Evolutionary conservation across 2,888 invertebrate genomes (phyloP), one percentile per base, ranked within the genome.

Genomic region (Ephialtes manifestator): DNA sequence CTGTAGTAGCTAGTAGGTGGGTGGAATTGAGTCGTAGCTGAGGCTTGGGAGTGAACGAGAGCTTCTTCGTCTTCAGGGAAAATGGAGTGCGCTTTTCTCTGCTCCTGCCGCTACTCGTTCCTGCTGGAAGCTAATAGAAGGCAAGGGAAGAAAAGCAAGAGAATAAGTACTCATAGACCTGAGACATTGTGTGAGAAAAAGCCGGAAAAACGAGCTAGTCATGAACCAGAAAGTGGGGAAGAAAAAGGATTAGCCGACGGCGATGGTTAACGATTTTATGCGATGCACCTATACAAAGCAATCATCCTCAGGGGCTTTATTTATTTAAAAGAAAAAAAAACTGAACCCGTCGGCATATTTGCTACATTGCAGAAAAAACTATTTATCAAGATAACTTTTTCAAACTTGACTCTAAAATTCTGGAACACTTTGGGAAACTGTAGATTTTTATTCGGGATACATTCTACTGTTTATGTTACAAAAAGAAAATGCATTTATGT

Each of bases 61-160:
- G 68, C 43, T 63, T 72, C 76, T 55, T 72, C 74, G 68, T 74
- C 46, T 58, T 43, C 18, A 18, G 11, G 35, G 48, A 67, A 81
- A 77, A 82, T 83, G 67, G 72, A 72, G 77, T 58, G 67, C 67
- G 58, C 71, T 70, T 65, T 60, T 55, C 77, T 78, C 51, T 20
- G 65, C 63, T 82, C 65, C 35, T 65, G 55, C 20, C 60, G 63
- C 51, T 53, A 76, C 18, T 85, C 70, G 76, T 65, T 71, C 71
- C 53, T 43, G 67, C 24, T 20, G 43, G 48, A 70, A 70, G 58
- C 53, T 70, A 72, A 76, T 48, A 60, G 76, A 76, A 58, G 35
- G n/a, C 67, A 58, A 63, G 39, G 43, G 18, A 82, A 74, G 46
- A 31, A 85, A 63, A 71, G 75, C 51, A 53, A 55, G 60, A 63